Evolutionary conservation across 2,888 invertebrate species (phyloP), one percentile per base, ranked within the genome.

Genomic region (Endotricha flammealis): DNA sequence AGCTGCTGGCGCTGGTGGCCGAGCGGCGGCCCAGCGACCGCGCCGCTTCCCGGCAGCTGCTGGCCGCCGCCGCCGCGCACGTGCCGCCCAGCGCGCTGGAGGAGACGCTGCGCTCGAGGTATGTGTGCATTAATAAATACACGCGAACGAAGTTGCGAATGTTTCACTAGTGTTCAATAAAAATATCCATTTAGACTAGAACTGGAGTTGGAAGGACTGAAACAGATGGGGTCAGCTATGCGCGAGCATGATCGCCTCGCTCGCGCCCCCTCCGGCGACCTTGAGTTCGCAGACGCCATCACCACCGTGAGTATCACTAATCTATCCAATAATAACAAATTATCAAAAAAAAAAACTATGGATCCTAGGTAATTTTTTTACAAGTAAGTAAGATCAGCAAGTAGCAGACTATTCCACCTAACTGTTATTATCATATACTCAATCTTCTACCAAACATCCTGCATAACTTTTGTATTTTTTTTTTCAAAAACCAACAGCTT

Each of bases 241-340:
- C 67, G 61, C 22, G 70, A 73, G 11, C 56, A 57, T 31, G 46
- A 42, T 4, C 50, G 42, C 1, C 50, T 65, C 24, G 32, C 62
- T 38, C 71, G 78, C 36, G 63, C 77, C 64, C 62, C 79, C 1
- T 88, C 87, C 5, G 79, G 80, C 2, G 88, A 89, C 29, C 89
- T 88, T 28, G 88, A 90, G 42, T 89, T 88, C 38, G 71, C 81
- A 8, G 89, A 90, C 53, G 89, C 89, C 4, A 69, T 89, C 42
- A 89, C 89, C 9, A 89, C 89, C 44, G 89, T 89, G 62, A 28
- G 45, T 30, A 8, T 20, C 4, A 25, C 11, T 16, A 3, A 16
- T 16, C n/a, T n/a, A n/a, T n/a, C n/a, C n/a, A n/a, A n/a, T n/a
- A n/a, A n/a, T n/a, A n/a, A n/a, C n/a, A n/a, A n/a, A n/a, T n/a